Evolutionary conservation across 2,797 vertebrate species (phyloP), one percentile per base, ranked within the genome.

Genomic region (Eremophila alpestris): DNA sequence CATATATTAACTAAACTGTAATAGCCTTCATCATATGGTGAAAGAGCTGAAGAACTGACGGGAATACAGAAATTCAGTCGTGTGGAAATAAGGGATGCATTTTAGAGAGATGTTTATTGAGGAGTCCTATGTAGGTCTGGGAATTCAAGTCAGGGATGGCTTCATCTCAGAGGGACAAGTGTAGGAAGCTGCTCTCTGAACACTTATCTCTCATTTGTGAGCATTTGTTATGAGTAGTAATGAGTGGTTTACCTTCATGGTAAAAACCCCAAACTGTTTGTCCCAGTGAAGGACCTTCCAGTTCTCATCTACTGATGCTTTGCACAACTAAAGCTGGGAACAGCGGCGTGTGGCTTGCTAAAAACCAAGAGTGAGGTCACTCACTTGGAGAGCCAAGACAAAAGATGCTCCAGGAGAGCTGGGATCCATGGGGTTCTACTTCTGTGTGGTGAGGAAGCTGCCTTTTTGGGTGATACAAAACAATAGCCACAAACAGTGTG

Each of bases 401-500:
- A 96, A 95, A 81, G 85, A 78, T 70, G n/a, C 87, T 86, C 63
- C 80, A 93, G 95, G 89, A 95, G 85, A 91, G 55, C 91, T 93
- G 29, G 13, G 51, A 48, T 91, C 36, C 0, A 0, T 82, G 83
- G 56, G 51, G 75, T 36, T 94, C 13, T 8, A 3, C 23, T 75
- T 78, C 69, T 75, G 46, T 41, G 76, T 49, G 51, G 69, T 77
- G 34, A 82, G 23, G 69, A 91, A 48, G 43, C 34, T 90, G 90
- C 23, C 7, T 93, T 79, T 90, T 94, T 0, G 7, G 21, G 41
- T 94, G 73, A 67, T n/a, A 43, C 40, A 67, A 62, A 93, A 79
- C 59, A 94, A 93, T 82, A 88, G 77, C 59, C 69, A 71, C 55
- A 91, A 93, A 55, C 74, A 68, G 85, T 2, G 13, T 54, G 52